A percentile compares a stretch with the other conserved stretches of the same genome.
Conservation (phyloP, 1,140 invertebrate genomes). For the Heliconius nattereri region DNA sequence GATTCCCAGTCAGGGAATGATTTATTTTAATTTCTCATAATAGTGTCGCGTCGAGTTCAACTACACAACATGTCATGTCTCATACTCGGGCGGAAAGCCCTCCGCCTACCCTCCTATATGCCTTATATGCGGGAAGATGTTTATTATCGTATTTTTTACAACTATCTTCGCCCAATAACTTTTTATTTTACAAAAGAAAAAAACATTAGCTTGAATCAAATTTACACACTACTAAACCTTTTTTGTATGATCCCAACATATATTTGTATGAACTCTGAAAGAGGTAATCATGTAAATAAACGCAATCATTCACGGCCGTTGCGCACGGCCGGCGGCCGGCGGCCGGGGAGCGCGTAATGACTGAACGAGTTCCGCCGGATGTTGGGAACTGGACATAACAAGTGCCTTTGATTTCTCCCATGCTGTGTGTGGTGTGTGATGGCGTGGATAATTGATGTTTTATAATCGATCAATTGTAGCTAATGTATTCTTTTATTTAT, state of each 20-base stretch:
- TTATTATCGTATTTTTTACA: too few relatives aligned
- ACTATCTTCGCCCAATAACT: too few relatives aligned
- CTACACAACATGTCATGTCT: too few relatives aligned
- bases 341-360: constrained; percentile 49
- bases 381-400: constrained; percentile 41
- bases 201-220: background rate
- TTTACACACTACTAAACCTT: constrained; percentile 23
- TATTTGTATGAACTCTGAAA: constrained; percentile 17
- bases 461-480: constrained; percentile 20
- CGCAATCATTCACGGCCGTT: constrained; percentile 56
- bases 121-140: too few relatives aligned
- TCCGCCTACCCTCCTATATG: too few relatives aligned
- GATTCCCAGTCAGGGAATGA: too few relatives aligned
- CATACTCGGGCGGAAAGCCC: too few relatives aligned
- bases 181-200: background rate
- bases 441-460: constrained; percentile 50
- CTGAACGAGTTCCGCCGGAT: constrained; percentile 58
- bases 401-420: constrained; percentile 47
- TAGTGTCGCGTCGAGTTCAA: too few relatives aligned
- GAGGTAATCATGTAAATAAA: constrained; percentile 38
- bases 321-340: constrained; percentile 64
- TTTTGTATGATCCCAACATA: background rate
- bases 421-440: constrained; percentile 45
- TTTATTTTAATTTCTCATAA: too few relatives aligned
- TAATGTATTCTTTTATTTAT: background rate